These are phyloP conservation scores for Protophormia terraenovae DNA, from an alignment of 2,888 invertebrate species.

Conservation along the genomic window DNA sequence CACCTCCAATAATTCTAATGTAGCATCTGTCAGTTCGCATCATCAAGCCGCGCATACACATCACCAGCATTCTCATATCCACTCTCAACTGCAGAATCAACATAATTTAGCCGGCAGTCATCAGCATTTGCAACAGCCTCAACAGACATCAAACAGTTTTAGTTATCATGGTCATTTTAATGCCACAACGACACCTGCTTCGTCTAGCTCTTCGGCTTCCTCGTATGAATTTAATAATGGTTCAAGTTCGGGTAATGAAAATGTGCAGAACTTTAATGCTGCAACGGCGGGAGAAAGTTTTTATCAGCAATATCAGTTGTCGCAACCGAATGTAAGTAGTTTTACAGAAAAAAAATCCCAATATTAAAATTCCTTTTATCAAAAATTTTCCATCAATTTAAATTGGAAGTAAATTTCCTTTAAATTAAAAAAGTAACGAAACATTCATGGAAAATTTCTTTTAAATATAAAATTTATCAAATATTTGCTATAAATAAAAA, in stretches of 20 bases:
- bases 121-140: conserved; percentile 64
- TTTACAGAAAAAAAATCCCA: neutral
- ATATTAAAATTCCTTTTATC: too few species aligned
- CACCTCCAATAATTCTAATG: neutral
- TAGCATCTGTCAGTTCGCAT: conserved; percentile 37
- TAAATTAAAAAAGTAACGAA: too few species aligned
- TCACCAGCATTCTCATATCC: conserved; percentile 69
- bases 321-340: conserved; percentile 77
- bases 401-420: too few species aligned
- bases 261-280: conserved; percentile 66
- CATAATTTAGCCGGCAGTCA: conserved; percentile 66
- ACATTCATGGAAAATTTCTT: too few species aligned
- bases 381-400: too few species aligned
- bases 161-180: conserved; percentile 81
- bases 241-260: conserved; percentile 81
- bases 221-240: conserved; percentile 80
- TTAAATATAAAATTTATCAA: too few species aligned
- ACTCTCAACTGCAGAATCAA: conserved; percentile 69
- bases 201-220: conserved; percentile 77
- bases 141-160: conserved; percentile 70
- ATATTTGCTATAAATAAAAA: too few species aligned
- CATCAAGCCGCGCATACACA: conserved; percentile 69
- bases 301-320: conserved; percentile 73
- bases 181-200: conserved; percentile 77
- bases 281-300: conserved; percentile 69